A percentile compares a stretch with the other conserved stretches of the same genome.
These are phyloP conservation scores for Mustela nigripes DNA, from an alignment of 2,113 vertebrate species.

Conservation along the genomic window DNA sequence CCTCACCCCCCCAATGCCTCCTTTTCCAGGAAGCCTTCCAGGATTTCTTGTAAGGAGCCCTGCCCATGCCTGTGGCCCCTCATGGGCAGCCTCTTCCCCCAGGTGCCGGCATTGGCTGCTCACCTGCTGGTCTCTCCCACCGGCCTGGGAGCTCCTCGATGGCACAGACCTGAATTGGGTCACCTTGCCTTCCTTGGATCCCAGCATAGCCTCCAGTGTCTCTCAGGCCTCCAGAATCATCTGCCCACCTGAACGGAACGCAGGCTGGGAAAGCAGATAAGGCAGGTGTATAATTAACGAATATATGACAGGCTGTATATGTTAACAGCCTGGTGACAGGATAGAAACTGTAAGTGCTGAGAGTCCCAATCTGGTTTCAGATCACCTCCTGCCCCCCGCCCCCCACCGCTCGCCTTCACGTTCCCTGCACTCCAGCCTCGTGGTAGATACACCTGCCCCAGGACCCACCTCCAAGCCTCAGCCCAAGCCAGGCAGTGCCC, in stretches of 20 bases:
- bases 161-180: background rate
- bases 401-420: background rate
- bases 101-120: background rate
- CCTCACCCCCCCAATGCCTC: background rate
- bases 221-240: background rate
- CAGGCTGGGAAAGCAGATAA: background rate
- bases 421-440: background rate
- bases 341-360: fast-evolving
- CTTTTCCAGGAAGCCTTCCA: background rate
- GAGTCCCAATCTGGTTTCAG: background rate
- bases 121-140: background rate
- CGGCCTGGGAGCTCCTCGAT: background rate
- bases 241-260: background rate
- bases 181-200: background rate
- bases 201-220: background rate
- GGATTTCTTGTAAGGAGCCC: background rate
- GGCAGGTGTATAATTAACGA: constrained; percentile 70
- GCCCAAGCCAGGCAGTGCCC: background rate
- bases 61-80: fast-evolving
- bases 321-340: background rate
- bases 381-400: background rate
- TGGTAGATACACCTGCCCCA: background rate
- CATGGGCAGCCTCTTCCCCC: background rate
- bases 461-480: background rate
- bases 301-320: background rate